Evolutionary conservation across 1,140 invertebrate species (phyloP).

Genomic region (Papilio dardanus): DNA sequence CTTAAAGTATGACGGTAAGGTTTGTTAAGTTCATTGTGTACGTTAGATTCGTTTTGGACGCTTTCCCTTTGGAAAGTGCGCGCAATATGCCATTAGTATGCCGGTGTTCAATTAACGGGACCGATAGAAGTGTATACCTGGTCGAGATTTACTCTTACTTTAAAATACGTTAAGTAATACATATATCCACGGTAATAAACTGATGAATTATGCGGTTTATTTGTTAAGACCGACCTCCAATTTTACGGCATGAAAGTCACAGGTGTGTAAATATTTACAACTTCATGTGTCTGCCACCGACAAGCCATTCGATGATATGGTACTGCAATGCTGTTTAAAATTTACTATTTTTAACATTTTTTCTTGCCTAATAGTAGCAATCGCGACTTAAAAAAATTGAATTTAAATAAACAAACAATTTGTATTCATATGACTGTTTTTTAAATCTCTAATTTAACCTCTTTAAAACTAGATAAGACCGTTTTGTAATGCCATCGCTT

Average conservation of each 20-base stretch:
- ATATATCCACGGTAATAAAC: too few species aligned
- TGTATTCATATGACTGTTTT: slow-evolving; percentile 14
- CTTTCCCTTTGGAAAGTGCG: slow-evolving; percentile 77
- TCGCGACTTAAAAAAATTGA: not conserved
- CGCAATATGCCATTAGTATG: slow-evolving; percentile 67
- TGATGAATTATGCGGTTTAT: not conserved
- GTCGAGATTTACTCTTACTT: slow-evolving; percentile 11
- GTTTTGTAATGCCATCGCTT: slow-evolving; percentile 7
- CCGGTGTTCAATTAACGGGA: slow-evolving; percentile 67
- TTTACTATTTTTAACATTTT: not conserved
- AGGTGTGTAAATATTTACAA: slow-evolving; percentile 31
- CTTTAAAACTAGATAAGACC: slow-evolving; percentile 17
- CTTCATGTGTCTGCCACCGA: not conserved
- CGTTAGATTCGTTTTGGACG: slow-evolving; percentile 51
- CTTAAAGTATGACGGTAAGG: not conserved
- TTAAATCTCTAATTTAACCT: slow-evolving; percentile 27
- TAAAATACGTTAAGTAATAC: too few species aligned
- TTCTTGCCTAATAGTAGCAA: not conserved
- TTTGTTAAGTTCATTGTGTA: slow-evolving; percentile 38
- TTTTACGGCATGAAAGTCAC: slow-evolving; percentile 7
- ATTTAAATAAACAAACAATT: slow-evolving; percentile 12
- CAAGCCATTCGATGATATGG: not conserved
- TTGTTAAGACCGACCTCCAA: not conserved
- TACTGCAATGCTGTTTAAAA: not conserved
- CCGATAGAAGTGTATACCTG: slow-evolving; percentile 48